Evolutionary conservation across 2,797 vertebrate species (phyloP).

Genomic region (Gallinago nigripennis): DNA sequence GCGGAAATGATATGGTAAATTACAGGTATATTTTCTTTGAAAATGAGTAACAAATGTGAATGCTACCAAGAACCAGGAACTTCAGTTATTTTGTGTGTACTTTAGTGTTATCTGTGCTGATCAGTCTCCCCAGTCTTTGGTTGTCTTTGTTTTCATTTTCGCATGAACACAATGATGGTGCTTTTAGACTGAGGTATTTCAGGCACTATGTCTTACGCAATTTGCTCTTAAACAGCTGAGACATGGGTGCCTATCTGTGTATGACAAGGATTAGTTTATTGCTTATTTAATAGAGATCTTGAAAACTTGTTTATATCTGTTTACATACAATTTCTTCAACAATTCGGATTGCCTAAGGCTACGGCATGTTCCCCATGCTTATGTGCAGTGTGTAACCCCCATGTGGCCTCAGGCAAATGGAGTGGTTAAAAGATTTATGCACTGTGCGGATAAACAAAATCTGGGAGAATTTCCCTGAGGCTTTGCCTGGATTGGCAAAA

Average conservation of each 20-base stretch:
- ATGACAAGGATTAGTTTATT: conserved; percentile 73
- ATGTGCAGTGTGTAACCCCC: conserved; percentile 43
- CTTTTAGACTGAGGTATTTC: conserved; percentile 65
- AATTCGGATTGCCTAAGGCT: conserved; percentile 66
- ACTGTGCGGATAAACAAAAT: conserved; percentile 57
- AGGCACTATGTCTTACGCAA: conserved; percentile 60
- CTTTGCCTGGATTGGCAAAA: conserved; percentile 47
- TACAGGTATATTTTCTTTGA: conserved; percentile 6
- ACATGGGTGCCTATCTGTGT: conserved; percentile 70
- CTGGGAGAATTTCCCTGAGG: conserved; percentile 55
- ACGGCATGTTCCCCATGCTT: conserved; percentile 4
- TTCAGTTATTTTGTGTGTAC: background rate
- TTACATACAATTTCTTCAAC: conserved; percentile 69
- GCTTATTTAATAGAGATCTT: conserved; percentile 69
- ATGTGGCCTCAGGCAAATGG: conserved; percentile 62
- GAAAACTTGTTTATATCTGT: conserved; percentile 72
- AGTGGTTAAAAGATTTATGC: conserved; percentile 67
- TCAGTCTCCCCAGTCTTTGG: conserved; percentile 36
- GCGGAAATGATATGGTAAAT: background rate
- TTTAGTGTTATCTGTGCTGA: conserved; percentile 46
- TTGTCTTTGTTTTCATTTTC: conserved; percentile 67
- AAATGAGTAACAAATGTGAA: background rate
- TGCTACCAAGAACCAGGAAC: background rate
- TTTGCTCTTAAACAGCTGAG: conserved; percentile 60
- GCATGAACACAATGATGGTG: conserved; percentile 63